phyloP scores from a whole-genome alignment of 2,797 vertebrate genomes.

The Taeniopygia guttata region DNA sequence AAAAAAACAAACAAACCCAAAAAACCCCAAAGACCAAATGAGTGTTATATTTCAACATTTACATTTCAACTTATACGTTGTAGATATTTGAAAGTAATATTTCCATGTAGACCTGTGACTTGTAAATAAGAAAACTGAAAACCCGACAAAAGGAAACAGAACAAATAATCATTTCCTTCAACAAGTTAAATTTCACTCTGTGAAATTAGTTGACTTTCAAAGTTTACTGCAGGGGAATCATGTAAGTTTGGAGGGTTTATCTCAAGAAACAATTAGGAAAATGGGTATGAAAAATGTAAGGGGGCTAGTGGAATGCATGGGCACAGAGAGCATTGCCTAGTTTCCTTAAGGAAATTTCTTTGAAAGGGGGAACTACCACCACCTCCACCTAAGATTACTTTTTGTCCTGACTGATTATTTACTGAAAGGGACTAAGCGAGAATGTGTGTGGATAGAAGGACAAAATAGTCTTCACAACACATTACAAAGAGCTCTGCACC shows the following conservation, averaged over 20 bases:
- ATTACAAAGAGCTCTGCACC: not conserved
- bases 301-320: not conserved
- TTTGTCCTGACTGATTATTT: not conserved
- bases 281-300: not conserved
- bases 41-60: not conserved
- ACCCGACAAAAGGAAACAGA: constrained; percentile 29
- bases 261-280: constrained; percentile 48
- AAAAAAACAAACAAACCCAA: not conserved
- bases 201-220: constrained; percentile 59
- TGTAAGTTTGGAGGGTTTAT: constrained; percentile 19
- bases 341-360: not conserved
- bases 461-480: not conserved
- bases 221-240: not conserved
- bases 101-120: not conserved
- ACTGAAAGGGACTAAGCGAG: not conserved
- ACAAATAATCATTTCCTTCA: constrained; percentile 39
- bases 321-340: not conserved
- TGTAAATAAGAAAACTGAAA: not conserved
- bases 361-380: not conserved
- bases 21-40: not conserved
- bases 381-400: not conserved
- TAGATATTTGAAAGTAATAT: not conserved
- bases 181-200: constrained; percentile 59
- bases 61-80: not conserved
- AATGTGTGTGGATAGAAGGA: not conserved